Base-by-base conservation (phyloP, 2,888 invertebrate genomes). In the Stenchaetothrips biformis region DNA sequence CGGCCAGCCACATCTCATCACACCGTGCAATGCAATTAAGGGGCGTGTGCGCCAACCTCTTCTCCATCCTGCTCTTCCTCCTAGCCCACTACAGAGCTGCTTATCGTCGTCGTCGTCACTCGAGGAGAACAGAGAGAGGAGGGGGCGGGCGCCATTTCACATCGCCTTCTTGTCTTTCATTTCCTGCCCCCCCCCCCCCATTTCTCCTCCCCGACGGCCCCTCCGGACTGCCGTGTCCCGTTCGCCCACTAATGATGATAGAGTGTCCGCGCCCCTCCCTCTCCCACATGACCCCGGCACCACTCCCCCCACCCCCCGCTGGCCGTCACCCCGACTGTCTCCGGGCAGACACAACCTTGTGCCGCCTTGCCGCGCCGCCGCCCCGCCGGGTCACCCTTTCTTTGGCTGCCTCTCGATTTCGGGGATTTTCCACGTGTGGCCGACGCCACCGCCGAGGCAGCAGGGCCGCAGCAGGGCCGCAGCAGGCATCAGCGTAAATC, bases 151-250 rank as follows among this genome's bases (percentile, higher is more conserved):
- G 77, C 77, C 77, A 79, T 79, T 79, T 79, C 79, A 48, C 79
- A 77, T 59, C 79, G 21, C 49, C 77, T 78, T 79, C 81, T 79
- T 81, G 78, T 79, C 78, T 53, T 47, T 48, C 59, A 13, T 62
- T 79, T 48, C 48, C 79, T 80, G 78, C 79, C 78, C 79, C 59
- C 83, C 83, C 83, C 83, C 83, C 83, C 85, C 85, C n/a, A n/a
- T n/a, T n/a, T n/a, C n/a, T n/a, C 77, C 79, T 78, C 77, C 49
- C 81, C 77, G 67, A 62, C 80, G 77, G 80, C 80, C 79, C 80
- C 80, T 77, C 81, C 80, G 7, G 67, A 74, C 67, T 74, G 67
- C 25, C 67, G 67, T 74, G 67, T 74, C 67, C 67, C 67, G 21
- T 74, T 74, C 67, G 67, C 67, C 67, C 67, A 74, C 67, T 74